These are phyloP conservation scores for Gavia stellata DNA, from an alignment of 2,113 vertebrate species.

Conservation along the genomic window DNA sequence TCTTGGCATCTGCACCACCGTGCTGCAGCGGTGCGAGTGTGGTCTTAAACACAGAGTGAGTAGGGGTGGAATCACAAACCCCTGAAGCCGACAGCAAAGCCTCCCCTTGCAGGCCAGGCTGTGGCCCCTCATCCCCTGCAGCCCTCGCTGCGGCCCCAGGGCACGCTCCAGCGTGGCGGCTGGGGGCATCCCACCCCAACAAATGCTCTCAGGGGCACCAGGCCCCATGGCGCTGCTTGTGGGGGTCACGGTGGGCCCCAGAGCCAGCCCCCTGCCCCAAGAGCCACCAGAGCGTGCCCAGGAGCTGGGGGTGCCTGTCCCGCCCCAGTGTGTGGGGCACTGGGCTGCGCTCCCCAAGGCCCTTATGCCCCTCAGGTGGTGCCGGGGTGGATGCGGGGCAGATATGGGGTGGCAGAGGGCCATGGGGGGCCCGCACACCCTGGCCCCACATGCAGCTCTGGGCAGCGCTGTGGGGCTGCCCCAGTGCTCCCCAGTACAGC, in stretches of 20 bases:
- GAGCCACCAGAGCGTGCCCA: no score
- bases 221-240: no score
- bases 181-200: no score
- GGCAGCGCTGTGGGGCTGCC: neutral
- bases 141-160: neutral
- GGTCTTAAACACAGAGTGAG: neutral
- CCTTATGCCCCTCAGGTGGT: no score
- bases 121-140: neutral
- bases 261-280: neutral
- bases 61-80: neutral
- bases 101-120: no score
- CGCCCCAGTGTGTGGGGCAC: rapidly evolving
- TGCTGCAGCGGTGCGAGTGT: no score
- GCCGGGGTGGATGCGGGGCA: neutral
- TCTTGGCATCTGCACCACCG: neutral
- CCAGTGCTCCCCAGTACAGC: neutral
- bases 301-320: neutral
- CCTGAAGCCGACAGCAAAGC: neutral
- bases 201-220: neutral
- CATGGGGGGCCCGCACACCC: no score
- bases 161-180: rapidly evolving
- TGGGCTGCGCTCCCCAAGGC: neutral
- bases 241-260: no score
- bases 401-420: neutral
- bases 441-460: neutral